phyloP scores from a whole-genome alignment of 2,797 vertebrate genomes.

The Phrynocephalus guinanensis region DNA sequence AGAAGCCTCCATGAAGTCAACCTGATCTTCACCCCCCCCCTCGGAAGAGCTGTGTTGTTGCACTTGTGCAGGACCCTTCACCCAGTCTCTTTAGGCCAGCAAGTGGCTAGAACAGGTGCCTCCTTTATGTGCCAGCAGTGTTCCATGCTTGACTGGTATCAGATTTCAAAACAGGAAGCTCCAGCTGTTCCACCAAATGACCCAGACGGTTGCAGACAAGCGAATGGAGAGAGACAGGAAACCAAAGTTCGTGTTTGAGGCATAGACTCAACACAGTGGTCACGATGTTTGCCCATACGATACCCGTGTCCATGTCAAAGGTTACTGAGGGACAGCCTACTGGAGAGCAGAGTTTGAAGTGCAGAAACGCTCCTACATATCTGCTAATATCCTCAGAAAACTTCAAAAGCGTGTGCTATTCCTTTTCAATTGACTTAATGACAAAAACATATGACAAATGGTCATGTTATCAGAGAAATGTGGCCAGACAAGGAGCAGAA shows the following conservation, averaged over 20 bases:
- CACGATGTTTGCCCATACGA: slow-evolving; percentile 75
- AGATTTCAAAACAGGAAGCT: slow-evolving; percentile 82
- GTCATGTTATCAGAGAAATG: background rate
- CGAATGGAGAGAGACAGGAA: slow-evolving; percentile 83
- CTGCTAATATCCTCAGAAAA: slow-evolving; percentile 20
- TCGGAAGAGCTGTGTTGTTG: background rate
- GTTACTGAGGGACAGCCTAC: slow-evolving; percentile 60
- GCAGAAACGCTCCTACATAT: slow-evolving; percentile 51
- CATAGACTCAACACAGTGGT: slow-evolving; percentile 78
- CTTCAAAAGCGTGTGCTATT: background rate
- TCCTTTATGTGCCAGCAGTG: slow-evolving; percentile 75
- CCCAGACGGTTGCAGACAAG: slow-evolving; percentile 78
- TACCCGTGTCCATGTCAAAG: slow-evolving; percentile 66
- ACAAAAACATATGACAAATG: slow-evolving; percentile 12
- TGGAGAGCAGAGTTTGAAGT: slow-evolving; percentile 17
- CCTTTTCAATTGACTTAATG: slow-evolving; percentile 15
- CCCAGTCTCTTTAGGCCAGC: slow-evolving; percentile 46
- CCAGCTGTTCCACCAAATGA: slow-evolving; percentile 82
- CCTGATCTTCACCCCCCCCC: slow-evolving; percentile 73
- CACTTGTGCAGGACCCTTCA: background rate
- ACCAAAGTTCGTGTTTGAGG: slow-evolving; percentile 76
- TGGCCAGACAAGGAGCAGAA: background rate
- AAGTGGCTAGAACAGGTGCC: slow-evolving; percentile 76
- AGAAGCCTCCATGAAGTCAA: slow-evolving; percentile 80
- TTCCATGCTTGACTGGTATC: slow-evolving; percentile 76